Evolutionary conservation across 2,113 vertebrate species (phyloP).

Genomic region (Morone chrysops): DNA sequence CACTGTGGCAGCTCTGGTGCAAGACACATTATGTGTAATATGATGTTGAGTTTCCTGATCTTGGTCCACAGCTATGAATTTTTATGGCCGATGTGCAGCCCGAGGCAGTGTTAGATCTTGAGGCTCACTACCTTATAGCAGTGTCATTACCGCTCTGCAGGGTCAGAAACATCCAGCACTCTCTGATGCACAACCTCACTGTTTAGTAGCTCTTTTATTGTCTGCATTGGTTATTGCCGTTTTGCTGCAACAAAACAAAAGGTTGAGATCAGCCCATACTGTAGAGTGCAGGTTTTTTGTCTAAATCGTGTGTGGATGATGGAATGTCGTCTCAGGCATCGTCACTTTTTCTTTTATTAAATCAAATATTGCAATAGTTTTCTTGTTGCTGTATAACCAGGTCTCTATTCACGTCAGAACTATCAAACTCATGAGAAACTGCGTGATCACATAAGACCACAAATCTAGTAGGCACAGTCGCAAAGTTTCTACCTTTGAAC

Average conservation of each 20-base stretch:
- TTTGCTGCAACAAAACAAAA: slow-evolving; percentile 37
- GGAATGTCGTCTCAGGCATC: neutral
- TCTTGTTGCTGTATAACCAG: neutral
- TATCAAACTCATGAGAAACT: neutral
- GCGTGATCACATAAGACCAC: neutral
- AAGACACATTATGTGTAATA: slow-evolving; percentile 71
- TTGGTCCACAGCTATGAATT: slow-evolving; percentile 78
- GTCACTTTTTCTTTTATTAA: neutral
- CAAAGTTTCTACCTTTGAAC: slow-evolving; percentile 10
- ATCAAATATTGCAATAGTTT: slow-evolving; percentile 20
- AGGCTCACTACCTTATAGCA: slow-evolving; percentile 55
- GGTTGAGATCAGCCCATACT: neutral
- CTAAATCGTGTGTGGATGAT: neutral
- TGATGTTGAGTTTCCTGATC: slow-evolving; percentile 62
- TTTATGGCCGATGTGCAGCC: slow-evolving; percentile 68
- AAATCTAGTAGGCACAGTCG: neutral
- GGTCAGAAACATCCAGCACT: slow-evolving; percentile 54
- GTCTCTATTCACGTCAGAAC: neutral
- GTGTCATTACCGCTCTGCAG: slow-evolving; percentile 63
- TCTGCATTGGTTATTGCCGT: slow-evolving; percentile 3
- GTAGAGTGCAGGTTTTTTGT: neutral
- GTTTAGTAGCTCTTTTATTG: slow-evolving; percentile 46
- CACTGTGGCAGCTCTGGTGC: slow-evolving; percentile 37
- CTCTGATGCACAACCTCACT: slow-evolving; percentile 51
- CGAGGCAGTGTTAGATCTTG: slow-evolving; percentile 50